These are phyloP conservation scores for Esox niger DNA, from an alignment of 2,113 vertebrate species.

Conservation along the genomic window DNA sequence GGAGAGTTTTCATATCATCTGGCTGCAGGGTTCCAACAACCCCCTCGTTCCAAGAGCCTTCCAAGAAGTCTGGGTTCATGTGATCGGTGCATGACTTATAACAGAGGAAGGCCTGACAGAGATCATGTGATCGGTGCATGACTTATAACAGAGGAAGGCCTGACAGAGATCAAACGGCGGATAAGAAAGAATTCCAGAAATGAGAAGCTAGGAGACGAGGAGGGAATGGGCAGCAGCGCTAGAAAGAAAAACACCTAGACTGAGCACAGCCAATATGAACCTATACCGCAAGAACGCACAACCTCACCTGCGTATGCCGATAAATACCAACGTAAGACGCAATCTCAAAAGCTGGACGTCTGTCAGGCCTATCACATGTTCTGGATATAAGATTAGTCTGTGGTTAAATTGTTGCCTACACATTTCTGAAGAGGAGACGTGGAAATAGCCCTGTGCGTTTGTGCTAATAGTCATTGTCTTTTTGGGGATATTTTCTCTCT, in stretches of 20 bases:
- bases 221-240: background rate
- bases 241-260: background rate
- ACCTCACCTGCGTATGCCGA: background rate
- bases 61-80: constrained; percentile 34
- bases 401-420: no score
- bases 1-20: background rate
- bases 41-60: background rate
- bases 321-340: background rate
- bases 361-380: no score
- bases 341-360: no score
- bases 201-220: background rate
- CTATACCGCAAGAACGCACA: background rate
- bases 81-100: constrained; percentile 44
- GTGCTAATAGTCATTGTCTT: no score
- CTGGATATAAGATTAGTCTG: no score
- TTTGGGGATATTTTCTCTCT: no score
- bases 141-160: constrained; percentile 37
- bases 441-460: no score
- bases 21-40: background rate
- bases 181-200: constrained; percentile 23
- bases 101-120: constrained; percentile 36
- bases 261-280: background rate
- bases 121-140: constrained; percentile 43
- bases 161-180: constrained; percentile 31
- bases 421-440: no score